A percentile compares a stretch with the other conserved stretches of the same genome.
Conservation (phyloP, 2,797 vertebrate species). For the Pseudotriccus pelzelni region DNA sequence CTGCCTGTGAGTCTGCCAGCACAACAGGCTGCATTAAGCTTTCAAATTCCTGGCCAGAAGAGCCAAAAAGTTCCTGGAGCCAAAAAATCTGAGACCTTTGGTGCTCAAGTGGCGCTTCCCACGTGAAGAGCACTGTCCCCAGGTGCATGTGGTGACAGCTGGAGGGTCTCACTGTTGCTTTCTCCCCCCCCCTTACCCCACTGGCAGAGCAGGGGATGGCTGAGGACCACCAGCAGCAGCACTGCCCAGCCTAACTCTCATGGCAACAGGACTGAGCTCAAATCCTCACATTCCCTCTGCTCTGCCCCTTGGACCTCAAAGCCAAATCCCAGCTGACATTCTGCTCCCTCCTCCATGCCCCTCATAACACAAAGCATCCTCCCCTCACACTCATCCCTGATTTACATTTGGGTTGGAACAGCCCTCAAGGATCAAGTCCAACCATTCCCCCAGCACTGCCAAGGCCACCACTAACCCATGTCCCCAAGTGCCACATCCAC, state of each 20-base stretch:
- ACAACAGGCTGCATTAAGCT: slow-evolving; percentile 19
- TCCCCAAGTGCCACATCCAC: background rate
- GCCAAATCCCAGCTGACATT: background rate
- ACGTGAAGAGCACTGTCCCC: background rate
- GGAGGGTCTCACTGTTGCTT: fast-evolving
- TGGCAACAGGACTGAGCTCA: background rate
- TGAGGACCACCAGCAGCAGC: background rate
- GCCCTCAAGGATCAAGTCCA: background rate
- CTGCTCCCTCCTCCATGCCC: background rate
- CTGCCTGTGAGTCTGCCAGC: background rate
- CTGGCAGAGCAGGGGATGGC: background rate
- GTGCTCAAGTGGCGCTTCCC: background rate
- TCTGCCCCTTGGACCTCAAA: background rate
- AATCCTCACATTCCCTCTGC: background rate
- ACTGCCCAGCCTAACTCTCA: too few relatives aligned
- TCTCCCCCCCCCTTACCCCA: fast-evolving
- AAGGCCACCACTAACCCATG: fast-evolving
- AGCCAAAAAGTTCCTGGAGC: background rate
- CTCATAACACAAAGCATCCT: background rate
- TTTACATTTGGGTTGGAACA: background rate
- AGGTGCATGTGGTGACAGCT: fast-evolving
- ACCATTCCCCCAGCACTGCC: background rate
- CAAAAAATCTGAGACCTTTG: background rate
- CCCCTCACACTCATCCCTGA: background rate
- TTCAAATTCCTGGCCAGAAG: slow-evolving; percentile 11